Conservation (phyloP, 2,113 vertebrate genomes). For the Zosterops japonicus region DNA sequence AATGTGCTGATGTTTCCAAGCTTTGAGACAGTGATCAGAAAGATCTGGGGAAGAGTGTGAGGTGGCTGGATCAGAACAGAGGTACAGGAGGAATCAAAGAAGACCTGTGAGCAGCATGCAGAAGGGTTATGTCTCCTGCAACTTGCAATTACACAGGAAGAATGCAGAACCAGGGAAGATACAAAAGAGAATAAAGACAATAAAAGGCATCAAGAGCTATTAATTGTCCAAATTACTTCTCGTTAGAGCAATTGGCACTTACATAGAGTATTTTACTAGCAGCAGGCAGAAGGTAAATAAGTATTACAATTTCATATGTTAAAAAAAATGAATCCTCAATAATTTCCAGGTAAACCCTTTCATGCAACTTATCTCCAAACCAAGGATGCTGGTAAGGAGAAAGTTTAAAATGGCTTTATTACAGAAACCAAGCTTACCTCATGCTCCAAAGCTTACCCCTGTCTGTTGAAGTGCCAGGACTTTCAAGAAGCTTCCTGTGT, state of each 20-base stretch:
- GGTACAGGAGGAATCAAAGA: not conserved
- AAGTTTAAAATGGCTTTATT: not conserved
- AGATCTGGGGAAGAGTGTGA: not conserved
- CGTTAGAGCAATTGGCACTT: not conserved
- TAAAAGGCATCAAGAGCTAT: not conserved
- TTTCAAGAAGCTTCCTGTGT: not conserved
- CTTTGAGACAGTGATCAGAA: conserved; percentile 8
- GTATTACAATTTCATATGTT: not conserved
- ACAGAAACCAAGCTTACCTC: not conserved
- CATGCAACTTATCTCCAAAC: not conserved
- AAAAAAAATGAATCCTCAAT: accelerated
- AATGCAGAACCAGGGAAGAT: not conserved
- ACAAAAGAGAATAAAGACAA: conserved; percentile 10
- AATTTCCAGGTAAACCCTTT: not conserved
- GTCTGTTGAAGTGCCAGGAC: not conserved
- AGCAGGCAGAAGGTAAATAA: not conserved
- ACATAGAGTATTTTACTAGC: not conserved
- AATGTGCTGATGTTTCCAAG: conserved; percentile 44
- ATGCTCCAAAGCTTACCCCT: not conserved
- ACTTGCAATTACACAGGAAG: not conserved
- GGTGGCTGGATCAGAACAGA: conserved; percentile 1
- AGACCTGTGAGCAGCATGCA: not conserved
- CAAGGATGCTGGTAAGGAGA: not conserved
- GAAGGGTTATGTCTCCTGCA: not conserved
- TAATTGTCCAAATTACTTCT: not conserved